These are phyloP conservation scores for Anguilla rostrata DNA, from an alignment of 2,113 vertebrate species.

Conservation along the genomic window DNA sequence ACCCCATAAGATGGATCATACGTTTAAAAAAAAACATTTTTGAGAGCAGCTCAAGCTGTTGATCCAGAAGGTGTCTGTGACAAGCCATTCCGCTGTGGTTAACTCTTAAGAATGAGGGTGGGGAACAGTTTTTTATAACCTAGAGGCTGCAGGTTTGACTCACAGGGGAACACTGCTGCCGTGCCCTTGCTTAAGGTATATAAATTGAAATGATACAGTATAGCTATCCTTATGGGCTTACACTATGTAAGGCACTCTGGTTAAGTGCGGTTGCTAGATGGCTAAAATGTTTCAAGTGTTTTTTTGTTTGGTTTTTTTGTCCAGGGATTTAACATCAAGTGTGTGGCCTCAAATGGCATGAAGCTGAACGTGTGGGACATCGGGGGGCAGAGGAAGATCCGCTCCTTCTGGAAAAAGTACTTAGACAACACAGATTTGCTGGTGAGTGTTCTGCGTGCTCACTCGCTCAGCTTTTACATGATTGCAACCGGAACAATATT, in stretches of 20 bases:
- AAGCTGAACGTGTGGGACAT: slow-evolving; percentile 86
- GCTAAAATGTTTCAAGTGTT: neutral
- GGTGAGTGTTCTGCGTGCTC: slow-evolving; percentile 60
- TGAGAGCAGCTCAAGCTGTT: neutral
- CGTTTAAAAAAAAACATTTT: no score
- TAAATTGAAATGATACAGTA: neutral
- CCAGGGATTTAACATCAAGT: slow-evolving; percentile 86
- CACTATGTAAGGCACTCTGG: neutral
- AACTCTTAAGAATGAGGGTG: no score
- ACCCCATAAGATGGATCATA: no score
- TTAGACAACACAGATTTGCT: slow-evolving; percentile 80
- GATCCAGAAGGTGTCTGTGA: neutral
- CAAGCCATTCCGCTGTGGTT: no score
- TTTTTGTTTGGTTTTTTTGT: slow-evolving; percentile 21
- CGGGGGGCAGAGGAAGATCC: slow-evolving; percentile 80
- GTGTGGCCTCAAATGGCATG: slow-evolving; percentile 79
- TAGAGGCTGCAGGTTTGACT: no score
- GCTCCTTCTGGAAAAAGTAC: slow-evolving; percentile 82
- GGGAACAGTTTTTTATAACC: no score
- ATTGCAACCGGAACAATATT: no score
- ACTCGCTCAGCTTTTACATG: no score
- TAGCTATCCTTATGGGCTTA: neutral
- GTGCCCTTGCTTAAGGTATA: no score
- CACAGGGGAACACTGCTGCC: no score
- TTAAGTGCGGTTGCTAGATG: neutral